Evolutionary conservation across 2,888 invertebrate species (phyloP).

Genomic region (Clunio marinus): DNA sequence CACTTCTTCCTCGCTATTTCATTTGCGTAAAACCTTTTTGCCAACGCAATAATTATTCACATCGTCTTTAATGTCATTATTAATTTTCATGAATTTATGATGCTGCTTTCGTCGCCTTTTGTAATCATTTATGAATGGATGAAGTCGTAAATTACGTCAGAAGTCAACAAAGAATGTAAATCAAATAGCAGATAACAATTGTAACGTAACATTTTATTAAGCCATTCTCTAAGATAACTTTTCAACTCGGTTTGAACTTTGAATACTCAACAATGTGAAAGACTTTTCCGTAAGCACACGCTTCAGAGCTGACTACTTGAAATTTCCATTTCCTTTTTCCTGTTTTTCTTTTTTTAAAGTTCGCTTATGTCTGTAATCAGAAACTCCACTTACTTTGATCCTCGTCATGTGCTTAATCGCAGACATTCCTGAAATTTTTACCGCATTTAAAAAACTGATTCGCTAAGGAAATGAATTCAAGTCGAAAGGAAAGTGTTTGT

Average conservation of each 20-base stretch:
- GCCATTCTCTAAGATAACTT: no score
- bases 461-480: slow-evolving; percentile 2
- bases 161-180: no score
- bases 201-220: no score
- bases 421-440: neutral
- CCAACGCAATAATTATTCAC: slow-evolving; percentile 31
- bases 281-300: neutral
- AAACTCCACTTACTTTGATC: slow-evolving; percentile 30
- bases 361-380: slow-evolving; percentile 15
- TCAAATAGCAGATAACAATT: no score
- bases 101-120: slow-evolving; percentile 6
- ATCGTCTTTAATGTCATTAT: slow-evolving; percentile 38
- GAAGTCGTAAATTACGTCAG: no score
- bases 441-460: neutral
- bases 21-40: slow-evolving; percentile 7
- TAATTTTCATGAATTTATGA: slow-evolving; percentile 30
- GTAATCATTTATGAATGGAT: no score
- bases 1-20: no score
- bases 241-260: neutral
- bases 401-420: neutral
- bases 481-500: slow-evolving; percentile 17
- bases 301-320: neutral
- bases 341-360: neutral
- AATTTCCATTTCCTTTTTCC: slow-evolving; percentile 36
- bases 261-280: neutral